These are phyloP conservation scores for Planococcus citri DNA, from an alignment of 1,140 invertebrate genomes.

Conservation along the genomic window DNA sequence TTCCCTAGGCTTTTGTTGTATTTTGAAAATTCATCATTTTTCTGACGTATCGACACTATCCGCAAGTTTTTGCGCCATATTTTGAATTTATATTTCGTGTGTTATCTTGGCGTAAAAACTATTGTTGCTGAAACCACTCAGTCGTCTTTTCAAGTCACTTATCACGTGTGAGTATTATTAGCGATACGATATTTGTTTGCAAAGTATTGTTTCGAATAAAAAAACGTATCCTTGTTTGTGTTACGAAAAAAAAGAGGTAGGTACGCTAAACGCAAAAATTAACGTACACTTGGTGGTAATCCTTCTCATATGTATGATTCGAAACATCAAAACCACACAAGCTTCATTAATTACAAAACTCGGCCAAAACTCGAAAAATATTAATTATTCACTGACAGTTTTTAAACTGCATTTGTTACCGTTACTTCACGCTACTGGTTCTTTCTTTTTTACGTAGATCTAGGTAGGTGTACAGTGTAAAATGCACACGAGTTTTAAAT, in stretches of 20 bases:
- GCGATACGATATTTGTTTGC: neutral
- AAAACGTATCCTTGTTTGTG: neutral
- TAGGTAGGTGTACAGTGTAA: too few species aligned
- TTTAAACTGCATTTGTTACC: neutral
- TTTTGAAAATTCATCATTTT: neutral
- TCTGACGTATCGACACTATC: neutral
- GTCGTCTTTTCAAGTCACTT: neutral
- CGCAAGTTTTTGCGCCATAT: neutral
- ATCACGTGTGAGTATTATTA: neutral
- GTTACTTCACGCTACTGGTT: neutral
- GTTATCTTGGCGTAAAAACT: neutral
- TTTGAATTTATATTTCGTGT: neutral
- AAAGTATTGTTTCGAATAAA: neutral
- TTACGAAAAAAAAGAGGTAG: neutral
- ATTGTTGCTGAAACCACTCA: neutral
- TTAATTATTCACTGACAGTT: neutral
- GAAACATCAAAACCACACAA: neutral
- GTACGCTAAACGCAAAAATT: neutral
- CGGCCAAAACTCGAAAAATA: neutral
- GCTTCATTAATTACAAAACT: neutral
- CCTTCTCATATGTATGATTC: neutral
- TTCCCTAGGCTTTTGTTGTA: neutral
- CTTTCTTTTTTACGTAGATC: too few species aligned
- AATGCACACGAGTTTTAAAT: too few species aligned
- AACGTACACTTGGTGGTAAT: neutral